Evolutionary conservation across 2,888 invertebrate species (phyloP).

Genomic region (Ischnura elegans): DNA sequence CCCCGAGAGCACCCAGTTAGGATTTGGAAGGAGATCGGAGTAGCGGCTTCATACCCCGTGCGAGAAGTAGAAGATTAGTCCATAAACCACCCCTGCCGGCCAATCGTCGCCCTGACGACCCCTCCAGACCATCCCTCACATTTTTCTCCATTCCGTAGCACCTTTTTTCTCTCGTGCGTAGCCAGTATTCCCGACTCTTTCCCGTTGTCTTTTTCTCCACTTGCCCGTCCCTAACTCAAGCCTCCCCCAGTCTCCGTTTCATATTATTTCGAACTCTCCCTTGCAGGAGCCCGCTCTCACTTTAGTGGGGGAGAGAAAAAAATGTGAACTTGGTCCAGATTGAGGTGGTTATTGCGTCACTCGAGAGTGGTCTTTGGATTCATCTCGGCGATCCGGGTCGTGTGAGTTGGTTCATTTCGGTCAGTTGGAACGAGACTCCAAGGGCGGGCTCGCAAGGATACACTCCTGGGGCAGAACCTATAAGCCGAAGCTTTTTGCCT

Average conservation of each 20-base stretch:
- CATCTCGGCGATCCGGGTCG: too few relatives aligned
- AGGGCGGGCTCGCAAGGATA: too few relatives aligned
- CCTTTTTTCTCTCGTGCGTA: not conserved
- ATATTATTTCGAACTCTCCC: constrained; percentile 24
- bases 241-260: not conserved
- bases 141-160: constrained; percentile 8
- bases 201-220: not conserved
- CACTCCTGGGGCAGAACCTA: too few relatives aligned
- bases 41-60: constrained; percentile 31
- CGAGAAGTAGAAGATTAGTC: constrained; percentile 65
- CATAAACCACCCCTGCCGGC: constrained; percentile 54
- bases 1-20: constrained; percentile 8
- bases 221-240: not conserved
- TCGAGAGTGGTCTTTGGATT: not conserved
- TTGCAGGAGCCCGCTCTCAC: not conserved
- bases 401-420: too few relatives aligned
- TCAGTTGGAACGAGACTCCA: too few relatives aligned
- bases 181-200: not conserved
- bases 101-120: not conserved
- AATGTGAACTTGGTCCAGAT: constrained; percentile 30
- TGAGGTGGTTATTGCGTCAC: constrained; percentile 38
- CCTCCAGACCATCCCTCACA: constrained; percentile 11
- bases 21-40: not conserved
- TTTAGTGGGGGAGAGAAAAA: not conserved
- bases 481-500: too few relatives aligned